Base-by-base conservation (phyloP, 2,113 vertebrate species). In the Suricata suricatta region DNA sequence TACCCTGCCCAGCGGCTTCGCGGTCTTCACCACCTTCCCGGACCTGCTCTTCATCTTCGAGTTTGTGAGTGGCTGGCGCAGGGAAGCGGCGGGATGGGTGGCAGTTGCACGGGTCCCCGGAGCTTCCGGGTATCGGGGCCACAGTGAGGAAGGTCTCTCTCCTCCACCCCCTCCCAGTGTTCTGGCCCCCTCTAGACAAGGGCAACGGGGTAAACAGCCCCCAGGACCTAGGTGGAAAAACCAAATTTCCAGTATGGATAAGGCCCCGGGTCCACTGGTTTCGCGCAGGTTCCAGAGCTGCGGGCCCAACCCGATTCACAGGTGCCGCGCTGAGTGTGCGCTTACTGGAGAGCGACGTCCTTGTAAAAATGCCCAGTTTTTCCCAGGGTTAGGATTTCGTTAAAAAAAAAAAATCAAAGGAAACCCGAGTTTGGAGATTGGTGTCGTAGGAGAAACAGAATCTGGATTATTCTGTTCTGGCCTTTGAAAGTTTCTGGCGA, bases 21-120 rank as follows among this genome's bases (percentile, higher is more conserved):
- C 92, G 0, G 98, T 98, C 81, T 96, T 98, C 91, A 47, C 38
- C 74, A 92, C 97, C 57, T 98, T 98, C 68, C 98, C 98, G 0
- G 98, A 98, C 93, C 71, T 98, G 71, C 98, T 98, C 38, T 96
- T 97, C 97, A 2, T 97, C 89, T 88, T 97, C 1, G 98, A 98
- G 85, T 98, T 98, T 97, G 98, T 98, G 96, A 98, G 98, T 98
- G 88, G 16, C 71, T 50, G 17, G n/a, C 31, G 69, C 68, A 9
- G 79, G 41, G 15, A 68, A 57, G 47, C 96, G 86, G 80, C 4
- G 29, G 90, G 64, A 15, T 2, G 71, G 60, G 38, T 10, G 77
- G n/a, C 13, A 80, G 7, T 25, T 2, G 19, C 19, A 7, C 19
- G 7, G 11, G 63, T 27, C 21, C 23, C 3, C 0, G 29, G 44